phyloP scores from a whole-genome alignment of 2,888 invertebrate genomes.

The Agrenia bidenticulata region DNA sequence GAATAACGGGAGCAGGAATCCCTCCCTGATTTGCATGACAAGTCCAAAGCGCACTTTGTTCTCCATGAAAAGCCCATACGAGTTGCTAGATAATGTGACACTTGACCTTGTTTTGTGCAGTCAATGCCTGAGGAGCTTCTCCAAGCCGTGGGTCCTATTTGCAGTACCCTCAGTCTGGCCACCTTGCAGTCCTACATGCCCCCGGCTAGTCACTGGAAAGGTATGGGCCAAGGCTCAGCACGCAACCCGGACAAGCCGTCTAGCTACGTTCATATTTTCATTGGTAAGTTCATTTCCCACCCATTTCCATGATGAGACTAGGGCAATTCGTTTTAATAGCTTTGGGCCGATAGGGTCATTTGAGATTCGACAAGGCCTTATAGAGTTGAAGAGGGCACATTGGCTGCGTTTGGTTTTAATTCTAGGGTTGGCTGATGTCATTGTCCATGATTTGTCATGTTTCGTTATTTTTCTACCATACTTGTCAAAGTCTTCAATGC shows the following conservation, averaged over 20 bases:
- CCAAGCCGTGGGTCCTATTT: slow-evolving; percentile 70
- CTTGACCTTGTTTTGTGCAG: slow-evolving; percentile 59
- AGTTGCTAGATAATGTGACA: too few species aligned
- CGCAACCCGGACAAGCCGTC: slow-evolving; percentile 59
- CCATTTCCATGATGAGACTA: not conserved
- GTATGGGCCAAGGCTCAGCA: slow-evolving; percentile 55
- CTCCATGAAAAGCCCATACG: too few species aligned
- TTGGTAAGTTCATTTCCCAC: slow-evolving; percentile 61
- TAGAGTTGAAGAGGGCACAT: not conserved
- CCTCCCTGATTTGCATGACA: too few species aligned
- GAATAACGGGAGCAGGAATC: too few species aligned
- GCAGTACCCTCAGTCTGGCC: slow-evolving; percentile 74
- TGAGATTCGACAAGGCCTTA: too few species aligned
- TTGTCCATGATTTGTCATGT: too few species aligned
- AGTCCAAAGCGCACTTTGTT: too few species aligned
- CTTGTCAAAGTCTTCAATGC: too few species aligned
- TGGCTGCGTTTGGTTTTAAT: not conserved
- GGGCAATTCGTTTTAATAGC: too few species aligned
- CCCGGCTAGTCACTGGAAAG: slow-evolving; percentile 66
- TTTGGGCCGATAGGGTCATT: too few species aligned
- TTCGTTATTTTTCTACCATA: too few species aligned
- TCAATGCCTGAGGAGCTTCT: slow-evolving; percentile 71
- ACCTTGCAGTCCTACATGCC: slow-evolving; percentile 83
- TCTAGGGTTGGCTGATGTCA: too few species aligned
- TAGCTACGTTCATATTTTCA: slow-evolving; percentile 71